These are phyloP conservation scores for Microhierax caerulescens DNA, from an alignment of 2,797 vertebrate genomes.

Conservation along the genomic window DNA sequence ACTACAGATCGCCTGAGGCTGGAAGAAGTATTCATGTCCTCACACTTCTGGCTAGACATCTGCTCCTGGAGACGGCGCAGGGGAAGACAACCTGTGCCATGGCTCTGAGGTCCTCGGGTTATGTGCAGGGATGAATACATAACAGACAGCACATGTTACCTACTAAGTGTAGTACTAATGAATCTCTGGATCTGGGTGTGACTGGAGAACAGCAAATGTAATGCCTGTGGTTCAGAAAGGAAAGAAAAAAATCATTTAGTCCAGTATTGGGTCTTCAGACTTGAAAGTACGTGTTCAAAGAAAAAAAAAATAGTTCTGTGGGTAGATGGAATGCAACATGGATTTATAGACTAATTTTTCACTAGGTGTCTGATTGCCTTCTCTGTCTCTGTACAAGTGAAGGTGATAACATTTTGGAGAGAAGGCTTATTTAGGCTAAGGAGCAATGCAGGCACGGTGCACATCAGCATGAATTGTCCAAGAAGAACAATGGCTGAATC, in stretches of 20 bases:
- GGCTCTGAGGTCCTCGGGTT: not conserved
- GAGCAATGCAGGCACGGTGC: not conserved
- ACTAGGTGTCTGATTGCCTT: conserved; percentile 1
- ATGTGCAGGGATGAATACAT: not conserved
- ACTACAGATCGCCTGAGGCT: not conserved
- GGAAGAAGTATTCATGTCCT: not conserved
- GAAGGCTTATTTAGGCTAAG: conserved; percentile 17
- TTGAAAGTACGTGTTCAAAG: not conserved
- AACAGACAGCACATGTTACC: not conserved
- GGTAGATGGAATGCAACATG: not conserved
- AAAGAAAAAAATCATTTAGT: not conserved
- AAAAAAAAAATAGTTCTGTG: not conserved
- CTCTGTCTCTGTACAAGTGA: not conserved
- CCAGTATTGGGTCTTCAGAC: not conserved
- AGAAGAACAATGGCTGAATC: conserved; percentile 7
- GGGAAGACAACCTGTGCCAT: not conserved
- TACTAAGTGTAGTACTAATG: not conserved
- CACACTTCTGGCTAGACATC: not conserved
- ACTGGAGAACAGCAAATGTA: not conserved
- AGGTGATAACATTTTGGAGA: conserved; percentile 20
- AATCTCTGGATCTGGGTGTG: not conserved
- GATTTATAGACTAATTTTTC: conserved; percentile 19
- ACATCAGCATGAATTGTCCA: conserved; percentile 38
- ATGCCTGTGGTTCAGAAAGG: not conserved
- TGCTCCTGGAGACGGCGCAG: not conserved